Evolutionary conservation across 2,888 invertebrate species (phyloP), one percentile per base, ranked within the genome.

Genomic region (Leptodirus hochenwartii): DNA sequence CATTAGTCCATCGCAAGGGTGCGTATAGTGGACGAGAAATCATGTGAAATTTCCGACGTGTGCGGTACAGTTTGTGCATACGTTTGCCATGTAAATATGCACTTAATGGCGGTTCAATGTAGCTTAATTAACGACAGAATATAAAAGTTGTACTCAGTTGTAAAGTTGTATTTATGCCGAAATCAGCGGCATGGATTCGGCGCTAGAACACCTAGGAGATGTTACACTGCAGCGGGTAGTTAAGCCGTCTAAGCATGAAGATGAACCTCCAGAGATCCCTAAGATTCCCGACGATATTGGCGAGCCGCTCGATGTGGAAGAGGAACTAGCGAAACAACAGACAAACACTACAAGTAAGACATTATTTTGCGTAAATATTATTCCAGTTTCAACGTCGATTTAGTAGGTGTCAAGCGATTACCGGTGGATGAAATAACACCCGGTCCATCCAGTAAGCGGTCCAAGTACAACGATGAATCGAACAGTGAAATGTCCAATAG

Each of bases 191-290:
- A 59, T 65, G 59, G 63, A 65, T 47, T 62, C 61, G 37, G 60
- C 62, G 44, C 49, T 67, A 34, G 62, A 62, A 40, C 54, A 62
- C 42, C 61, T 66, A 37, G 66, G 66, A 42, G 66, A 66, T 58
- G 66, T 66, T 43, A 67, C 64, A 24, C 65, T 68, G 42, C 65
- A 67, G 47, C 53, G 64, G 36, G 47, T 53, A 31, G 51, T 52
- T 34, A 52, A 52, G 43, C 48, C 51, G 24, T 50, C 50, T 40
- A 47, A 51, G 40, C 46, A 31, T 26, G 39, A 39, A 34, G 30
- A 33, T 27, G 39, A 36, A 34, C 32, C 34, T 27, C 37, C 33
- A 16, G 28, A 22, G 28, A 31, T 31, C 31, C 37, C 37, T 27
- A 42, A 41, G 33, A 38, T 40, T 17, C 38, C 37, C 33, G 36